Evolutionary conservation across 2,797 vertebrate genomes (phyloP).

Genomic region (Girardinus metallicus): DNA sequence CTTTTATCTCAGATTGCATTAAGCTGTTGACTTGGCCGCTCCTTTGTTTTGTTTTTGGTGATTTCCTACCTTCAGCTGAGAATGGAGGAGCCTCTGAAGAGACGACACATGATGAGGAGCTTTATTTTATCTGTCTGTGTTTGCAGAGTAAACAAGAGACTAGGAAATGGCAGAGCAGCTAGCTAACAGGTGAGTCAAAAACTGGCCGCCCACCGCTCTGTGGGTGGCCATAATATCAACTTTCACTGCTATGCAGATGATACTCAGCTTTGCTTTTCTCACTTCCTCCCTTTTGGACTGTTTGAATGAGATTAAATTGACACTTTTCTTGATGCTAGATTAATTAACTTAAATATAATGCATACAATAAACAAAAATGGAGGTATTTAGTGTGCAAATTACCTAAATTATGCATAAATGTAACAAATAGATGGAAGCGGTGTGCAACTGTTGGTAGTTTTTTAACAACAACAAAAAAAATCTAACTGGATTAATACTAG

Average conservation of each 20-base stretch:
- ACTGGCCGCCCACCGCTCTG: neutral
- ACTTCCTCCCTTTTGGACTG: neutral
- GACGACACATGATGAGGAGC: neutral
- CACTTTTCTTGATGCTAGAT: neutral
- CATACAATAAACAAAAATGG: neutral
- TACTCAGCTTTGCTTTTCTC: neutral
- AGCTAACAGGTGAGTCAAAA: neutral
- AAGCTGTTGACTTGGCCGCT: neutral
- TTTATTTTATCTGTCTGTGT: neutral
- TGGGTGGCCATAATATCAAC: neutral
- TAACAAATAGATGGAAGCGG: neutral
- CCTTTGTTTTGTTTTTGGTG: neutral
- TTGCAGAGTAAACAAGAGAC: neutral
- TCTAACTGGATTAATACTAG: neutral
- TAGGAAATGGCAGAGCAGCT: neutral
- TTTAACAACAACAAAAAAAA: neutral
- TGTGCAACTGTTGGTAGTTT: neutral
- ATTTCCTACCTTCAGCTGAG: neutral
- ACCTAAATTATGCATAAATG: neutral
- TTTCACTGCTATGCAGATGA: neutral
- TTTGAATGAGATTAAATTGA: neutral
- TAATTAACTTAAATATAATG: neutral
- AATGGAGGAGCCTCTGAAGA: conserved; percentile 1
- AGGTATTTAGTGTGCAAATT: neutral
- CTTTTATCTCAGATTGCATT: neutral